phyloP scores from a whole-genome alignment of 2,888 invertebrate genomes.

The Patella caerulea region DNA sequence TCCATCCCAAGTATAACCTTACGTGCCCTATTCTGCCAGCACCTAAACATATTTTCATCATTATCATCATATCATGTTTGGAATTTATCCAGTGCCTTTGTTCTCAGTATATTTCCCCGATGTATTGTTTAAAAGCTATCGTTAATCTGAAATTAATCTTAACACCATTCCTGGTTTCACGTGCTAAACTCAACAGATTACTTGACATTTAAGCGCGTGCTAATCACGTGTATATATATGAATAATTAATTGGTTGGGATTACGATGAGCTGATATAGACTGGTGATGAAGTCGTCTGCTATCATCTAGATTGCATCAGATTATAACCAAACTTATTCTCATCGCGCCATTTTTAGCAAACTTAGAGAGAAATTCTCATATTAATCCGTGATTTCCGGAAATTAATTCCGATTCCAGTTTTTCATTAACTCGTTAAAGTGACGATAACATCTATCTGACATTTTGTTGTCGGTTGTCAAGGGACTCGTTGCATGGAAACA shows the following conservation, averaged over 20 bases:
- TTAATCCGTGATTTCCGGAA: constrained; percentile 9
- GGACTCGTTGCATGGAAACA: too few species aligned
- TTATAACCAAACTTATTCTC: background rate
- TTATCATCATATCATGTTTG: too few species aligned
- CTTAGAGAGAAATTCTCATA: background rate
- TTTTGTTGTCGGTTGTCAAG: background rate
- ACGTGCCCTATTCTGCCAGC: too few species aligned
- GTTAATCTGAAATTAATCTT: background rate
- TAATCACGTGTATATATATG: background rate
- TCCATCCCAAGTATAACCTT: too few species aligned
- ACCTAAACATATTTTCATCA: too few species aligned
- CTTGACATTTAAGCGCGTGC: constrained; percentile 1
- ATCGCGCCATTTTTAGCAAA: constrained; percentile 1
- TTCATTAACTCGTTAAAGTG: constrained; percentile 7
- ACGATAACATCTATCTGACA: background rate
- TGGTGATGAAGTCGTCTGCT: too few species aligned
- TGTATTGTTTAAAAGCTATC: background rate
- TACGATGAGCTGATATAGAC: too few species aligned
- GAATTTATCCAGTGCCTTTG: too few species aligned
- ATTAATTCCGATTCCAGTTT: constrained; percentile 7
- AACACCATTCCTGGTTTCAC: background rate
- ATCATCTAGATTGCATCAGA: background rate
- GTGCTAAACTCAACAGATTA: constrained; percentile 10
- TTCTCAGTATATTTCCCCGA: background rate
- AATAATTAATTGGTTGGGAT: background rate